A percentile compares a stretch with the other conserved stretches of the same genome.
phyloP scores from a whole-genome alignment of 2,888 invertebrate genomes.

The Romanomermis culicivorax region DNA sequence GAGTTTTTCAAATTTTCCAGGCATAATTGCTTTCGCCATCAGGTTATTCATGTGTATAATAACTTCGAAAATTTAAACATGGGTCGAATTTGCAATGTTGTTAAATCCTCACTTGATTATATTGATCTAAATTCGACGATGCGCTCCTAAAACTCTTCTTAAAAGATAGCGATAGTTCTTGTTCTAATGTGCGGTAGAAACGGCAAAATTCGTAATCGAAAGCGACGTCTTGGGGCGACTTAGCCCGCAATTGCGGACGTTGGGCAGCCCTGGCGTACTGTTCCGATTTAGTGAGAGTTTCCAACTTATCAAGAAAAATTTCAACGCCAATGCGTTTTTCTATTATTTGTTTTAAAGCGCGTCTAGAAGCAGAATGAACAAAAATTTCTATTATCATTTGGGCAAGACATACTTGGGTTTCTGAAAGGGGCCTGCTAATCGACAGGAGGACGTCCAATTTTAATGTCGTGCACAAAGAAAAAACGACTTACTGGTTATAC shows the following conservation, averaged over 20 bases:
- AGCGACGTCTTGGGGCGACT: conserved; percentile 51
- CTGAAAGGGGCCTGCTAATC: too few species aligned
- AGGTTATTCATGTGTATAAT: too few species aligned
- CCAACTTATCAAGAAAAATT: conserved; percentile 58
- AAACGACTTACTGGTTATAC: conserved; percentile 43
- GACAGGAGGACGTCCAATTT: too few species aligned
- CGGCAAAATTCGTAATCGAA: conserved; percentile 86
- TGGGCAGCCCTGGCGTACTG: conserved; percentile 74
- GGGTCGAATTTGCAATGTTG: too few species aligned
- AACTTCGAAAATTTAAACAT: too few species aligned
- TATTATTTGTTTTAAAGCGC: conserved; percentile 43
- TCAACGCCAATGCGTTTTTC: conserved; percentile 74
- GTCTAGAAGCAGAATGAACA: conserved; percentile 13
- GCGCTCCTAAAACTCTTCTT: too few species aligned
- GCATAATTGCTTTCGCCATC: too few species aligned
- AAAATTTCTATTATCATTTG: not conserved
- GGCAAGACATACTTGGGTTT: not conserved
- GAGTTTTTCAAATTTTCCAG: too few species aligned
- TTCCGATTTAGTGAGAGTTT: conserved; percentile 67
- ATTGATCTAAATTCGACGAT: too few species aligned
- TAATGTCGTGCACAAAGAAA: too few species aligned
- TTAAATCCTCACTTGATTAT: too few species aligned
- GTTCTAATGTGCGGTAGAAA: conserved; percentile 48
- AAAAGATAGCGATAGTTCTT: too few species aligned
- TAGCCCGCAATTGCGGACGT: conserved; percentile 65